These are phyloP conservation scores for Microctonus aethiopoides DNA, from an alignment of 2,888 invertebrate species.

Conservation along the genomic window DNA sequence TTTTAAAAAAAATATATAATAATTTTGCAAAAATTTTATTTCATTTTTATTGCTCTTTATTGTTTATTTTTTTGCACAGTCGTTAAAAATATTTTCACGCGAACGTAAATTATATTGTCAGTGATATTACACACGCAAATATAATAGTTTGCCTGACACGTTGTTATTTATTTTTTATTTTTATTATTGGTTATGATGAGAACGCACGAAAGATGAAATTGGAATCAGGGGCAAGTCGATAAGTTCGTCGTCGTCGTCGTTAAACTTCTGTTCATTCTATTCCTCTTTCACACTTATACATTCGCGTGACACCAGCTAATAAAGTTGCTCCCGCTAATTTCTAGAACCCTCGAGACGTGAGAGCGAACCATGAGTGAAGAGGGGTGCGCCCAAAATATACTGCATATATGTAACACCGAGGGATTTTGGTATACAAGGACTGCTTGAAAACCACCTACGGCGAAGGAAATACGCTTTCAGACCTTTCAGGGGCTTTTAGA, in stretches of 20 bases:
- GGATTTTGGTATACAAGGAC: neutral
- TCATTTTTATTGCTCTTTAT: too few relatives aligned
- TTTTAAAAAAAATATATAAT: neutral
- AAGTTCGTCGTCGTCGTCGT: neutral
- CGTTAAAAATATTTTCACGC: neutral
- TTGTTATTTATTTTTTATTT: neutral
- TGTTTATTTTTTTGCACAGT: conserved; percentile 5
- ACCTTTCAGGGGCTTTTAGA: conserved; percentile 54
- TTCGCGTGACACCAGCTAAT: conserved; percentile 56
- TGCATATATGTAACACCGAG: neutral
- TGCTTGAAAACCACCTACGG: conserved; percentile 53
- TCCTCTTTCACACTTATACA: neutral
- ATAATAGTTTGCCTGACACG: neutral
- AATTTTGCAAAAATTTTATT: too few relatives aligned
- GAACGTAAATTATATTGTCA: neutral
- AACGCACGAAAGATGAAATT: conserved; percentile 17
- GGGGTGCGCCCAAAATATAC: conserved; percentile 1
- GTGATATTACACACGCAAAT: neutral
- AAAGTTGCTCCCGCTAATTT: conserved; percentile 60
- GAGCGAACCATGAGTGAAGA: conserved; percentile 31
- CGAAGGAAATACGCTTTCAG: conserved; percentile 61
- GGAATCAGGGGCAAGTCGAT: conserved; percentile 5
- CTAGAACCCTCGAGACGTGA: conserved; percentile 48
- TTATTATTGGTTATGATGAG: conserved; percentile 1
- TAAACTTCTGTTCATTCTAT: conserved; percentile 2